A percentile compares a stretch with the other conserved stretches of the same genome.
Evolutionary conservation across 2,888 invertebrate species (phyloP).

Genomic region (Pristionchus arcanus): DNA sequence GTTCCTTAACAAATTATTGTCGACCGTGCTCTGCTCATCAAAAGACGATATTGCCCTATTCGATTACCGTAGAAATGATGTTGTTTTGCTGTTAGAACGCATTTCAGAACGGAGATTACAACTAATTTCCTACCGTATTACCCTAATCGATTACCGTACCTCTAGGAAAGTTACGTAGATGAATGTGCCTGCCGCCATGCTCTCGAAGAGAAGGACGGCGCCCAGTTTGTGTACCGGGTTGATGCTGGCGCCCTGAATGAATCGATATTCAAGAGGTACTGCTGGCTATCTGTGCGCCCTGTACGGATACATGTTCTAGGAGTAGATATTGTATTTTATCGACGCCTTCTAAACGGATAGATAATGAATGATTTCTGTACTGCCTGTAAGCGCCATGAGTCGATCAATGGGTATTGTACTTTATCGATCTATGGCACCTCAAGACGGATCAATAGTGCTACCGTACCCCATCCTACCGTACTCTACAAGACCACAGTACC

Average conservation of each 20-base stretch:
- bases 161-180: constrained; percentile 76
- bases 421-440: not conserved
- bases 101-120: no score
- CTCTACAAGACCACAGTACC: constrained; percentile 57
- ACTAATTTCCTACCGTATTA: not conserved
- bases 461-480: not conserved
- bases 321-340: not conserved
- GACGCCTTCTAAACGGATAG: not conserved
- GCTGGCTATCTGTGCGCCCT: no score
- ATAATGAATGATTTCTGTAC: not conserved
- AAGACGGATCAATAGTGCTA: not conserved
- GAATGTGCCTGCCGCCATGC: constrained; percentile 76
- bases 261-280: not conserved
- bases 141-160: constrained; percentile 53
- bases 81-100: no score
- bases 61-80: no score
- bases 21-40: no score
- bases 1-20: no score
- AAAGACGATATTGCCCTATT: no score
- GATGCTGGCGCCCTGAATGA: constrained; percentile 62
- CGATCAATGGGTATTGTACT: no score
- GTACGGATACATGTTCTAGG: not conserved
- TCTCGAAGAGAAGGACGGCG: constrained; percentile 72
- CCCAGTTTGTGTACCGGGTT: constrained; percentile 69
- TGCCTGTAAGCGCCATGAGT: not conserved